Conservation (phyloP, 2,113 vertebrate genomes). For the Alosa alosa region DNA sequence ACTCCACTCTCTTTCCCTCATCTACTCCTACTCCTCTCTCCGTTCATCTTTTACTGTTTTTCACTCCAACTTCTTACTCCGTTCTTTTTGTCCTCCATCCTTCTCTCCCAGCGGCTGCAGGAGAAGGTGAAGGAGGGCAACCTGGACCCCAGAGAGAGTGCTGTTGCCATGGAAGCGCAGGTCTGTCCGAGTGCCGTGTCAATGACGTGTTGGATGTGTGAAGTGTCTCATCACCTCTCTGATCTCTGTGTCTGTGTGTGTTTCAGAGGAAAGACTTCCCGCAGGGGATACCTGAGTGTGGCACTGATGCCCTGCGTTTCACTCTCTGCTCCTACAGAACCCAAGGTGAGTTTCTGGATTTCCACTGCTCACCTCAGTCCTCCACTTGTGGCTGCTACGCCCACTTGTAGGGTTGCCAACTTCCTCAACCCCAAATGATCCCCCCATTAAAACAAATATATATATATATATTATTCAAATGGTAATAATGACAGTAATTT, state of each 20-base stretch:
- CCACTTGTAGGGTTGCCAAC: too few species aligned
- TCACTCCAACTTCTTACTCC: neutral
- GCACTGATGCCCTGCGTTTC: constrained; percentile 85
- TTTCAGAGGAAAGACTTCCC: constrained; percentile 83
- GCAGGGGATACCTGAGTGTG: constrained; percentile 82
- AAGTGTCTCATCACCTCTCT: neutral
- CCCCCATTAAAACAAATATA: too few species aligned
- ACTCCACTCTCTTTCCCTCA: neutral
- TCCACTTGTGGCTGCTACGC: neutral
- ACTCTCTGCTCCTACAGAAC: constrained; percentile 85
- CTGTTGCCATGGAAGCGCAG: constrained; percentile 83
- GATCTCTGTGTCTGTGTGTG: constrained; percentile 3
- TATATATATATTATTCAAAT: too few species aligned
- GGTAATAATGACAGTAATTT: too few species aligned
- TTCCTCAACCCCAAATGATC: too few species aligned
- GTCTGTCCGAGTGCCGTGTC: constrained; percentile 57
- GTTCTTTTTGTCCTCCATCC: neutral
- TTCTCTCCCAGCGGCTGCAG: constrained; percentile 70
- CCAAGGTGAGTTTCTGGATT: constrained; percentile 72
- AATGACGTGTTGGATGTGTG: neutral
- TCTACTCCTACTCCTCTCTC: neutral
- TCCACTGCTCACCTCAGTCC: neutral
- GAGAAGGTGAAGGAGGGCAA: constrained; percentile 80
- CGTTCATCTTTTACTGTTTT: neutral
- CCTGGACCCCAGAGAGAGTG: constrained; percentile 77